Conservation (phyloP, 2,113 vertebrate genomes). For the Crotalus helleri region DNA sequence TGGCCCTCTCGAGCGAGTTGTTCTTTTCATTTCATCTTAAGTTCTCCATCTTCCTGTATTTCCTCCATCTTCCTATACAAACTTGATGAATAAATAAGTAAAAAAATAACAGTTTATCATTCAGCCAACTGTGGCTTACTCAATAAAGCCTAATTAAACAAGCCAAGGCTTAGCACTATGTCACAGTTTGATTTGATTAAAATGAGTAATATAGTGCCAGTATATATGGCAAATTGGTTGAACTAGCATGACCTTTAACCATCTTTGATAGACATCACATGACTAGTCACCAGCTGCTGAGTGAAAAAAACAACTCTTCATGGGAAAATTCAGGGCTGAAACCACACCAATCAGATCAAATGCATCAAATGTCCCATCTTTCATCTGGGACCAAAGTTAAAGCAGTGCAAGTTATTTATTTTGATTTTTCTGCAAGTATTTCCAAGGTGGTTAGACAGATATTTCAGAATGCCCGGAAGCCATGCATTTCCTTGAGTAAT, state of each 20-base stretch:
- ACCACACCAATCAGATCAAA: background rate
- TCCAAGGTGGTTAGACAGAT: background rate
- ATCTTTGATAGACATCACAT: background rate
- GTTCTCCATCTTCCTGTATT: background rate
- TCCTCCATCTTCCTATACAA: background rate
- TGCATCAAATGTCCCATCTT: background rate
- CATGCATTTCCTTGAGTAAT: background rate
- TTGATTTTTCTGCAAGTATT: slow-evolving; percentile 27
- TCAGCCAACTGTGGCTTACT: background rate
- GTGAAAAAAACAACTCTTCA: background rate
- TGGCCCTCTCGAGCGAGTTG: background rate
- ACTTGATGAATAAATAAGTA: background rate
- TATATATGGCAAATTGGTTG: background rate
- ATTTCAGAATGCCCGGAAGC: background rate
- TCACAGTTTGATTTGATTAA: background rate
- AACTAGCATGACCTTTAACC: background rate
- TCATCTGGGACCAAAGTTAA: slow-evolving; percentile 14
- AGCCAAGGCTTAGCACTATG: background rate
- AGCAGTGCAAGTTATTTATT: slow-evolving; percentile 3
- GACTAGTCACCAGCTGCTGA: background rate
- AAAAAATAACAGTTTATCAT: background rate
- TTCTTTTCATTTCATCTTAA: background rate
- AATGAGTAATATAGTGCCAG: background rate
- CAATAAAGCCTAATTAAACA: background rate
- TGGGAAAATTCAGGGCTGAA: background rate